phyloP scores from a whole-genome alignment of 2,113 vertebrate genomes.

The Phoxinus phoxinus region DNA sequence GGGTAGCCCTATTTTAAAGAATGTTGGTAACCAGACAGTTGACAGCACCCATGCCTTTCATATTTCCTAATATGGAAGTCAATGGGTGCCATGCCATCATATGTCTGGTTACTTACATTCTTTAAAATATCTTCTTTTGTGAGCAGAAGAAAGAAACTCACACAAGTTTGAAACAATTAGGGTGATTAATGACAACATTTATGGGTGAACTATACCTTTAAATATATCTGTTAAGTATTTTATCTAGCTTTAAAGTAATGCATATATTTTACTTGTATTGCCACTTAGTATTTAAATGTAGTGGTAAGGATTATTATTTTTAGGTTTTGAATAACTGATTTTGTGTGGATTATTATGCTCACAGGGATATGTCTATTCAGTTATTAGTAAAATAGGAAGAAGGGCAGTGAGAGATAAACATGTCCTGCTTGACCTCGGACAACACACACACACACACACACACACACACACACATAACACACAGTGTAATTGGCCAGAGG shows the following conservation, averaged over 20 bases:
- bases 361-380: slow-evolving; percentile 64
- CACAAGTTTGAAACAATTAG: too few relatives aligned
- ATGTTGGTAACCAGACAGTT: too few relatives aligned
- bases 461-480: background rate
- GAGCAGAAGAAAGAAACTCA: too few relatives aligned
- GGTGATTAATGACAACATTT: too few relatives aligned
- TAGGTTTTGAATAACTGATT: background rate
- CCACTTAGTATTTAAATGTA: background rate
- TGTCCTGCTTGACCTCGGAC: slow-evolving; percentile 57
- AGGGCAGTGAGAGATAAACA: slow-evolving; percentile 36
- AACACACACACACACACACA: slow-evolving; percentile 11
- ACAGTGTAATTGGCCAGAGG: slow-evolving; percentile 57
- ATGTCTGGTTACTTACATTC: too few relatives aligned
- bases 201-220: background rate
- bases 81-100: too few relatives aligned
- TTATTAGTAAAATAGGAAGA: slow-evolving; percentile 57
- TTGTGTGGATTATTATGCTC: slow-evolving; percentile 34
- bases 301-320: background rate
- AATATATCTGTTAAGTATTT: background rate
- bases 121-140: too few relatives aligned
- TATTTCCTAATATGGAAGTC: too few relatives aligned
- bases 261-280: background rate
- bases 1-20: too few relatives aligned
- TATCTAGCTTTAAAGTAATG: background rate
- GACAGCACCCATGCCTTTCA: too few relatives aligned